Base-by-base conservation (phyloP, 2,797 vertebrate species). In the Coregonus sp. region DNA sequence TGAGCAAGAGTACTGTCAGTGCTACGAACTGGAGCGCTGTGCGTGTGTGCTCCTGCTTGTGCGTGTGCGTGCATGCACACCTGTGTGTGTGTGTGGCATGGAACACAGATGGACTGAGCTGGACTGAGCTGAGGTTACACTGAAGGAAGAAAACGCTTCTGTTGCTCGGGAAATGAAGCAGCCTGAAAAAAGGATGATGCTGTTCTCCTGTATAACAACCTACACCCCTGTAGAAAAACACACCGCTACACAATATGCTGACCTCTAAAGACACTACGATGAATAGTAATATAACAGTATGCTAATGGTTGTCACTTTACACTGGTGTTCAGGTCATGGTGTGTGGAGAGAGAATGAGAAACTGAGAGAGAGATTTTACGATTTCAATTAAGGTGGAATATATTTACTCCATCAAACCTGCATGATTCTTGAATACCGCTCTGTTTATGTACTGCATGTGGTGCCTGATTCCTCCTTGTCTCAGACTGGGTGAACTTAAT, bases 1-100 rank as follows among this genome's bases (percentile, higher is more conserved):
- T 90, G 86, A 87, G 89, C 82, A 86, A 87, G 84, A 88, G 84
- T 86, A 82, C 88, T 92, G 91, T 89, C 88, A 89, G 88, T 85
- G 91, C 90, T 85, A 91, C 89, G 87, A 83, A 86, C 82, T 54
- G 82, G 25, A 50, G 7, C 81, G 66, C 40, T 56, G 70, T 78
- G 61, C 40, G 63, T 56, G 70, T 74, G 72, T 31, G 72, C 35
- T 25, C 1, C n/a, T 33, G 33, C 5, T 31, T 29, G 73, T 15
- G 59, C 11, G 18, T 7, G 33, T 11, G 12, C n/a, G 73, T 15
- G 59, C 11, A n/a, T 7, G 33, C 11, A 14, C n/a, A 11, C 25
- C 37, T 63, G 18, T 61, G 18, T 40, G 35, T 40, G 68, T 47
- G 16, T 47, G 63, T 47, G 74, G 5, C 40, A 12, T 69, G 51